Evolutionary conservation across 2,888 invertebrate genomes (phyloP).

Genomic region (Pogonocherus hispidulus): DNA sequence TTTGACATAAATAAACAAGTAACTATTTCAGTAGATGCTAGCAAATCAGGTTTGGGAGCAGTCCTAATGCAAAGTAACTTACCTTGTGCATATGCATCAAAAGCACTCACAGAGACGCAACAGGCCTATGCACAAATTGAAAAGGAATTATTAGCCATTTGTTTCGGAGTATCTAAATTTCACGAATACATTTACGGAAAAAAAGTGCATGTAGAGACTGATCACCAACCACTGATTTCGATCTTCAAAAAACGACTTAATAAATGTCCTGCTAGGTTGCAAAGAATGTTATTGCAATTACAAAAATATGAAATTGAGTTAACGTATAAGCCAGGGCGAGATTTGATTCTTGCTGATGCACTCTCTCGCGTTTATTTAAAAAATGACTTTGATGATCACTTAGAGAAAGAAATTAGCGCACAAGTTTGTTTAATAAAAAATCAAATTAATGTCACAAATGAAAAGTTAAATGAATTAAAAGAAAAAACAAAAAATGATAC

Average conservation of each 20-base stretch:
- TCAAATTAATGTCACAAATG: no score
- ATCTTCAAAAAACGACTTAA: constrained; percentile 31
- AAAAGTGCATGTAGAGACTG: constrained; percentile 45
- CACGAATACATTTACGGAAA: not conserved
- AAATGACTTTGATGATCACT: no score
- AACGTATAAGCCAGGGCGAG: constrained; percentile 30
- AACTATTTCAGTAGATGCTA: constrained; percentile 60
- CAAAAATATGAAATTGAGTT: constrained; percentile 35
- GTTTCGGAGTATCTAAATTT: constrained; percentile 41
- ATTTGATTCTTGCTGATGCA: constrained; percentile 40
- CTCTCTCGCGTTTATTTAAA: constrained; percentile 38
- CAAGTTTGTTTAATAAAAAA: no score
- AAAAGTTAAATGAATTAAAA: no score
- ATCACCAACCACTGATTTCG: constrained; percentile 40
- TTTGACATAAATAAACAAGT: constrained; percentile 52
- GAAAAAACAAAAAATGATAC: no score
- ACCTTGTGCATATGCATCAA: constrained; percentile 59
- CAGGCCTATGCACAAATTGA: constrained; percentile 61
- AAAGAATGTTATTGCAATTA: constrained; percentile 34
- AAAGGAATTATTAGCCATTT: constrained; percentile 62
- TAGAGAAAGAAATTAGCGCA: no score
- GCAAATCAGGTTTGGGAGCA: constrained; percentile 58
- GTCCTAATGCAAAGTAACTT: constrained; percentile 55
- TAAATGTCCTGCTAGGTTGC: constrained; percentile 33
- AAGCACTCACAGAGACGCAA: constrained; percentile 56